Evolutionary conservation across 2,888 invertebrate species (phyloP), one percentile per base, ranked within the genome.

Genomic region (Melolontha melolontha): DNA sequence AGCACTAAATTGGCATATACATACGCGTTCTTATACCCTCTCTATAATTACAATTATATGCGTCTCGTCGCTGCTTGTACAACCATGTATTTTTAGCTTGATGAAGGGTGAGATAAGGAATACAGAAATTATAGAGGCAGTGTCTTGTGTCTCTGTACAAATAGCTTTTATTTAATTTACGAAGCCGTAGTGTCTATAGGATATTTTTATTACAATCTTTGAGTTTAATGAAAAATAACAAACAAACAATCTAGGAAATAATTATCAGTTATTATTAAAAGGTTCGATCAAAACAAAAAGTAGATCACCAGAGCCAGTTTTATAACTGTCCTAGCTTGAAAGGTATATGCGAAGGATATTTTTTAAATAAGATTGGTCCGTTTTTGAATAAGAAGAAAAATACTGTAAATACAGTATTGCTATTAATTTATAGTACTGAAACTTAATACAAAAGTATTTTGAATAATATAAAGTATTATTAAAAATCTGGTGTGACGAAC

Each of bases 1-100:
- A 54, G 54, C 54, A 40, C 40, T 54, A 54, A 17, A 54, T 17
- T 16, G 54, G 17, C 39, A 12, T 54, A 14, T 40, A 16, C 40
- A 12, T 54, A 16, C 16, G 54, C 40, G 40, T 54, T 40, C 40
- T 11, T 39, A 4, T 17, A 10, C 14, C 27, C 10, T 6, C 34
- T 34, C 10, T 34, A 34, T 34, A 34, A 34, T 34, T 34, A 16
- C 16, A 54, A 54, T 14, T 54, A 14, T 14, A 17, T 40, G 40
- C 34, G 10, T 34, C 34, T 8, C 6, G 39, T 54, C 39, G n/a
- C n/a, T 1, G 6, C 12, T 11, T 11, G 12, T 51, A 16, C 7
- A 50, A 17, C n/a, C 22, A n/a, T n/a, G 10, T 27, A 34, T 34
- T 8, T 17, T 50, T 50, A 17, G 8, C 27, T 50, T 22, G n/a